These are phyloP conservation scores for Netelia virgata DNA, from an alignment of 2,888 invertebrate species.

Conservation along the genomic window DNA sequence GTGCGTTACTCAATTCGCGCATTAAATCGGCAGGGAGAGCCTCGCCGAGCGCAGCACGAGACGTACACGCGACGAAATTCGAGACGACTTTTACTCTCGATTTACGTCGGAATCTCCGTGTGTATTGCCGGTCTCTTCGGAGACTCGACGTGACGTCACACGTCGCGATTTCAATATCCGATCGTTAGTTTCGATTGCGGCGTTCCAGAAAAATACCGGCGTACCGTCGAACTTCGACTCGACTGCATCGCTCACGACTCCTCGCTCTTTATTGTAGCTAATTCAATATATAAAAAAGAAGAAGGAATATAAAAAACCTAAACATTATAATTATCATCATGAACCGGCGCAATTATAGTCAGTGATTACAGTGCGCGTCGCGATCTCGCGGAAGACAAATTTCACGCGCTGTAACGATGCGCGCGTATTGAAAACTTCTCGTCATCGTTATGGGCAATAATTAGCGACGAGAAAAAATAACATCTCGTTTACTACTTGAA, in stretches of 20 bases:
- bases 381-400: too few species aligned
- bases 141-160: constrained; percentile 45
- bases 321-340: too few species aligned
- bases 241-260: too few species aligned
- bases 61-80: constrained; percentile 40
- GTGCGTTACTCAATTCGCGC: constrained; percentile 49
- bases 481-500: background rate
- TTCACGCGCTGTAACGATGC: too few species aligned
- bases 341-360: too few species aligned
- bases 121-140: background rate
- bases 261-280: too few species aligned
- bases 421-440: too few species aligned
- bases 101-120: constrained; percentile 33
- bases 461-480: too few species aligned
- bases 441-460: too few species aligned
- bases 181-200: constrained; percentile 10
- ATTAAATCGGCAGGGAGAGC: constrained; percentile 46
- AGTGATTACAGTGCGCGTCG: too few species aligned
- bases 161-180: constrained; percentile 47
- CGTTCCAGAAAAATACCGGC: background rate
- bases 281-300: too few species aligned
- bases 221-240: background rate
- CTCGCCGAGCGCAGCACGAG: constrained; percentile 12
- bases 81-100: constrained; percentile 65
- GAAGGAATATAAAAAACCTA: too few species aligned